phyloP scores from a whole-genome alignment of 1,140 invertebrate genomes.

The Colletes gigas region DNA sequence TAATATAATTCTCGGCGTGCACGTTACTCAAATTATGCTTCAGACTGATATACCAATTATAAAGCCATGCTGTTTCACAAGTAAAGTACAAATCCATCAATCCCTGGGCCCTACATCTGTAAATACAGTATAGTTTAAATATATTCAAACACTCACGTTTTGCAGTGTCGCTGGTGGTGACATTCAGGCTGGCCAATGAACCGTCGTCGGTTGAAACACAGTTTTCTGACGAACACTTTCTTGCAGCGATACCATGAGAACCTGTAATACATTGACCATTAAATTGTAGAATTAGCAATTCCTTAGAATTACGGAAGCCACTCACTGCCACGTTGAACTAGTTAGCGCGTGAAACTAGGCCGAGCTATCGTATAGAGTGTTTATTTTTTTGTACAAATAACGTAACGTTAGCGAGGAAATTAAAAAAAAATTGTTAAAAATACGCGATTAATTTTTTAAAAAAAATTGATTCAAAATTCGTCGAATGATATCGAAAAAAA shows the following conservation, averaged over 20 bases:
- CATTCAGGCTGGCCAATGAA: neutral
- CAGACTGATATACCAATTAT: neutral
- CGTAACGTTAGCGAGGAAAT: neutral
- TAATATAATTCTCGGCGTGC: neutral
- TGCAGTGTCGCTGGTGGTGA: neutral
- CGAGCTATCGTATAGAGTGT: neutral
- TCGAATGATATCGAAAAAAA: neutral
- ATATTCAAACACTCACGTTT: neutral
- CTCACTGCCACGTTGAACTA: slow-evolving; percentile 46
- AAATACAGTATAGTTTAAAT: slow-evolving; percentile 20
- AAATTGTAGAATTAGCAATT: slow-evolving; percentile 37
- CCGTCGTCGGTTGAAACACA: neutral
- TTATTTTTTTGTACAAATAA: slow-evolving; percentile 26
- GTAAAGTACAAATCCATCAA: slow-evolving; percentile 46
- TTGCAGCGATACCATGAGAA: neutral
- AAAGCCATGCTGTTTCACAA: slow-evolving; percentile 37
- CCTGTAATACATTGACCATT: slow-evolving; percentile 23
- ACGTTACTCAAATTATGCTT: slow-evolving; percentile 13
- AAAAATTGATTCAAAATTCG: neutral
- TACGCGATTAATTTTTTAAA: too few species aligned
- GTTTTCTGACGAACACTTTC: neutral
- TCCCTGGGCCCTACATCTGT: slow-evolving; percentile 37
- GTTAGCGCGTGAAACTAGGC: slow-evolving; percentile 48
- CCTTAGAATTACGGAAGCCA: slow-evolving; percentile 29
- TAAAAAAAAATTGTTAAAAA: too few species aligned